phyloP scores from a whole-genome alignment of 2,113 vertebrate genomes.

The Sphyrna mokarran region DNA sequence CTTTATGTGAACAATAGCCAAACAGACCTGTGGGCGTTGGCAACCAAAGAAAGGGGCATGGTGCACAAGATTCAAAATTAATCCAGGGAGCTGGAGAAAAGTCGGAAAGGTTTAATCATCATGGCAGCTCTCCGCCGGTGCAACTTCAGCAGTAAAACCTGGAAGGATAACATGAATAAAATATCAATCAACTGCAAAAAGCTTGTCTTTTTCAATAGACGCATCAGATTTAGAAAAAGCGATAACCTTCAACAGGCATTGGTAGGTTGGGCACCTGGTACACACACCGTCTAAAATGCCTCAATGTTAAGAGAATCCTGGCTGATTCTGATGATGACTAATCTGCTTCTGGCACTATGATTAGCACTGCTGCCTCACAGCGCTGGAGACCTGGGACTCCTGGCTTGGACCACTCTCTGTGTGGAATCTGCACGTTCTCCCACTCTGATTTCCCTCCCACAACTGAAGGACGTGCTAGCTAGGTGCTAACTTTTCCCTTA shows the following conservation, averaged over 20 bases:
- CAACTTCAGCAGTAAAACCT: background rate
- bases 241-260: background rate
- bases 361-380: too few relatives aligned
- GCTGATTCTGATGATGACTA: background rate
- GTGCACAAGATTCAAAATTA: background rate
- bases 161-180: background rate
- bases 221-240: too few relatives aligned
- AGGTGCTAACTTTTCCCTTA: too few relatives aligned
- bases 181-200: background rate
- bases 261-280: too few relatives aligned
- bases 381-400: too few relatives aligned
- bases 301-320: background rate
- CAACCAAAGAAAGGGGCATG: background rate
- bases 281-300: too few relatives aligned
- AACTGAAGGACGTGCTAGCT: too few relatives aligned
- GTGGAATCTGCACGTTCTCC: too few relatives aligned
- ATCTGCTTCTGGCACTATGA: background rate
- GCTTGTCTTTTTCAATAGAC: too few relatives aligned
- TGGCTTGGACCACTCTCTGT: too few relatives aligned
- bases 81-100: background rate
- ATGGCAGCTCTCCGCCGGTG: background rate
- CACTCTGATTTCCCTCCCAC: too few relatives aligned
- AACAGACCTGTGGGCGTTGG: background rate
- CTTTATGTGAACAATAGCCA: background rate
- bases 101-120: background rate